These are phyloP conservation scores for Sphyrna mokarran DNA, from an alignment of 2,113 vertebrate species.

Conservation along the genomic window DNA sequence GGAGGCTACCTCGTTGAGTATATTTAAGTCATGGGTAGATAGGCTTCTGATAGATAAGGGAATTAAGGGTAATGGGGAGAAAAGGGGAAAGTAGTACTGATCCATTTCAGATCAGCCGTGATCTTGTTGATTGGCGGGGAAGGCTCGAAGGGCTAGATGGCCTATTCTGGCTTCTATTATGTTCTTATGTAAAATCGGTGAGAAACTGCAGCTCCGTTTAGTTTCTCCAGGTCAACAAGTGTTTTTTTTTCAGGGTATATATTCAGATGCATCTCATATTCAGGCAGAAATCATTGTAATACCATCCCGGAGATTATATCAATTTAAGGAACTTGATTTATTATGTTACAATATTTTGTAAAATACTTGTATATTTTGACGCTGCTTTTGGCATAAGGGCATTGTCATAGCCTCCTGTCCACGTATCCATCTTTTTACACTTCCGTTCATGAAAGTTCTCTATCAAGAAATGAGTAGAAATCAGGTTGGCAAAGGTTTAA, in stretches of 20 bases:
- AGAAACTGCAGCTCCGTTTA: background rate
- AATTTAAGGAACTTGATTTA: background rate
- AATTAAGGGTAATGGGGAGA: no score
- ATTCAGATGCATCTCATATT: background rate
- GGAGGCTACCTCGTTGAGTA: no score
- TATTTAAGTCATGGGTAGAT: no score
- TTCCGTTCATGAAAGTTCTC: background rate
- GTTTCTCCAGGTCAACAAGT: background rate
- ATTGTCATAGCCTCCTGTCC: background rate
- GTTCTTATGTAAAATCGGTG: background rate
- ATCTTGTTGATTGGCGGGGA: no score
- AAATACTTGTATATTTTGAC: background rate
- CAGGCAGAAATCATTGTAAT: background rate
- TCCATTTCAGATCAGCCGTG: no score
- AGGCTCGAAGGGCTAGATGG: no score
- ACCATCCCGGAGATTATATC: background rate
- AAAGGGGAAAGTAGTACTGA: no score
- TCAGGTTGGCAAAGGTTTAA: background rate
- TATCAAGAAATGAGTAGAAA: background rate
- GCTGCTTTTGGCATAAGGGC: background rate
- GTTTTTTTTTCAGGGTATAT: background rate
- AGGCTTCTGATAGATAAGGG: no score
- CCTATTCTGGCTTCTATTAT: no score
- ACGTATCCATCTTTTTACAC: background rate
- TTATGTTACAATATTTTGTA: background rate